phyloP scores from a whole-genome alignment of 2,113 vertebrate genomes.

The Dissostichus mawsoni region DNA sequence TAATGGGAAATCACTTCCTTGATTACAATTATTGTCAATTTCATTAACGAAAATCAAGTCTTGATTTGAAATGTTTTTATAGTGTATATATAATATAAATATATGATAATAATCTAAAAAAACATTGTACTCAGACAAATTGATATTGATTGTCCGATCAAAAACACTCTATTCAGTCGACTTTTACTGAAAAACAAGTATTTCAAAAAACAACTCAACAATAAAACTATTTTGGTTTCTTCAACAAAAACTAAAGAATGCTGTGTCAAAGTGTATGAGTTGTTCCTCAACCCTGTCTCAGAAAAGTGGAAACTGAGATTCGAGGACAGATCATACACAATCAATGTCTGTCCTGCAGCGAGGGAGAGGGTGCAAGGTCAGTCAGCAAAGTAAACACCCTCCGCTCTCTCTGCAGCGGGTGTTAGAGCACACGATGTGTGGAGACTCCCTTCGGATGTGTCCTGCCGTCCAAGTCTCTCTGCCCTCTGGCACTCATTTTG shows the following conservation, averaged over 20 bases:
- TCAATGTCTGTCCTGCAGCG: conserved; percentile 49
- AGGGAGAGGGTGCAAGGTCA: conserved; percentile 63
- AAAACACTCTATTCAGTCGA: background rate
- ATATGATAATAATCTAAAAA: background rate
- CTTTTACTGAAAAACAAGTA: background rate
- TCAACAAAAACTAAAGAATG: no score
- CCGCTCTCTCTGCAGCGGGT: conserved; percentile 36
- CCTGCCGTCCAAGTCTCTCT: conserved; percentile 47
- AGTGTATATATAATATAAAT: no score
- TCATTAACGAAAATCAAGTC: no score
- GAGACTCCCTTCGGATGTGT: conserved; percentile 54
- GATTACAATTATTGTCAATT: background rate
- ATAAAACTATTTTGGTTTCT: background rate
- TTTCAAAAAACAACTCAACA: conserved; percentile 7
- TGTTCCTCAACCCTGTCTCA: conserved; percentile 17
- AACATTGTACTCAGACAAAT: background rate
- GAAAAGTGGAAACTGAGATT: background rate
- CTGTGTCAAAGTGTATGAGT: conserved; percentile 9
- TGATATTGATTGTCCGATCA: no score
- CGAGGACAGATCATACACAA: conserved; percentile 45
- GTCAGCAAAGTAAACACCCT: conserved; percentile 57
- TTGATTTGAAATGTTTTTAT: background rate
- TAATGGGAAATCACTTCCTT: background rate
- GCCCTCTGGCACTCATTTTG: conserved; percentile 60
- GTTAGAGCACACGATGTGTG: conserved; percentile 55